Evolutionary conservation across 2,888 invertebrate genomes (phyloP).

Genomic region (Abrostola tripartita): DNA sequence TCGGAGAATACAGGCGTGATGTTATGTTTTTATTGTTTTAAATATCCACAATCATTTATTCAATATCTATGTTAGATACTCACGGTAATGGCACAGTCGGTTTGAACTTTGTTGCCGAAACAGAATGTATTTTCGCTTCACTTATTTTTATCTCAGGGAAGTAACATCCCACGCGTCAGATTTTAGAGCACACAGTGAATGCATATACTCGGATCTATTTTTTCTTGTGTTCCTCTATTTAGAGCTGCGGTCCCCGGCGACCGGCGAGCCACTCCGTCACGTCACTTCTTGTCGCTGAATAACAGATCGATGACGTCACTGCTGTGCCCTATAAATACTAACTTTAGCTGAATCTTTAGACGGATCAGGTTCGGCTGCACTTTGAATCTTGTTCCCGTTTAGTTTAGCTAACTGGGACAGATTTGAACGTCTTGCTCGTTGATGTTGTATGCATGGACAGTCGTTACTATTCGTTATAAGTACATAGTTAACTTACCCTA

Average conservation of each 20-base stretch:
- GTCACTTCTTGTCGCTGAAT: constrained; percentile 30
- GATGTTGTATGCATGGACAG: neutral
- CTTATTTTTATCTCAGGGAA: constrained; percentile 1
- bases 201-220: constrained; percentile 5
- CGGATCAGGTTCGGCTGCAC: constrained; percentile 18
- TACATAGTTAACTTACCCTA: neutral
- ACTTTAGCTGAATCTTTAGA: constrained; percentile 12
- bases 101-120: neutral
- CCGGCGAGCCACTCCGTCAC: constrained; percentile 6
- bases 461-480: neutral
- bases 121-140: neutral
- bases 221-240: neutral
- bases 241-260: constrained; percentile 4
- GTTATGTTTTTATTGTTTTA: too few relatives aligned
- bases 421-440: neutral
- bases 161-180: constrained; percentile 1
- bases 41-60: too few relatives aligned
- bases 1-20: too few relatives aligned
- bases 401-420: constrained; percentile 14
- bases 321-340: constrained; percentile 32
- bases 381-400: constrained; percentile 13
- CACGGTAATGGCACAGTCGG: neutral
- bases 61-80: too few relatives aligned
- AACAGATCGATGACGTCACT: constrained; percentile 30
- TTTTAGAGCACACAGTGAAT: neutral